A percentile compares a stretch with the other conserved stretches of the same genome.
These are phyloP conservation scores for Rhamnusium bicolor DNA, from an alignment of 2,888 invertebrate species.

Conservation along the genomic window DNA sequence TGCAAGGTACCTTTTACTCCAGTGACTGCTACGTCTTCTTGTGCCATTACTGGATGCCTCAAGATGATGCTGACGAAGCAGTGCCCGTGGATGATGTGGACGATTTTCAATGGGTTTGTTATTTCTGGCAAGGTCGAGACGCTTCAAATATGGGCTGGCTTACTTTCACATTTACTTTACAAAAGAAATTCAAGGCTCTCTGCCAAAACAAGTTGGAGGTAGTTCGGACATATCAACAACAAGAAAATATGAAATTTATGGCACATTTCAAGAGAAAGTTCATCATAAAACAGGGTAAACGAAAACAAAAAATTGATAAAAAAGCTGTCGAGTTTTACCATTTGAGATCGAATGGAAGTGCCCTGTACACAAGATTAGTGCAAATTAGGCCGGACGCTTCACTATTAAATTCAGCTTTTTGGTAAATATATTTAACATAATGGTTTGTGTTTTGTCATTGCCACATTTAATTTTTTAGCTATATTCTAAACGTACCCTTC, in stretches of 20 bases:
- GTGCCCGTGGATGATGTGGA: constrained; percentile 63
- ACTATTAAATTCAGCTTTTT: constrained; percentile 94
- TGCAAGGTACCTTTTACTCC: constrained; percentile 86
- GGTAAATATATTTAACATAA: constrained; percentile 74
- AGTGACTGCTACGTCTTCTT: constrained; percentile 98
- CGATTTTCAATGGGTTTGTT: constrained; percentile 93
- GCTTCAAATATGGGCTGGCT: constrained; percentile 99
- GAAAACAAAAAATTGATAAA: constrained; percentile 72
- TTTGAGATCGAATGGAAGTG: constrained; percentile 95
- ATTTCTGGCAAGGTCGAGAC: constrained; percentile 99
- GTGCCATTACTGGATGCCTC: constrained; percentile 92
- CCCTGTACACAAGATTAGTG: constrained; percentile 92
- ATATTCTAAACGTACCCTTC: constrained; percentile 93
- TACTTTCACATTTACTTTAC: constrained; percentile 97
- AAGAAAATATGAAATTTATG: constrained; percentile 98
- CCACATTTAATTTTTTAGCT: constrained; percentile 73
- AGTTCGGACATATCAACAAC: constrained; percentile 97
- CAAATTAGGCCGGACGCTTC: constrained; percentile 91
- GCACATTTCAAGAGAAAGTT: constrained; percentile 97
- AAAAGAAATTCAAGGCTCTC: constrained; percentile 91
- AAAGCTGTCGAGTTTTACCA: constrained; percentile 92
- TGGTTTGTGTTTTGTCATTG: background rate
- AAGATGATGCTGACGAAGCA: constrained; percentile 74
- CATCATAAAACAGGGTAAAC: constrained; percentile 91
- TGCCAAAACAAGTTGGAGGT: constrained; percentile 95